Conservation (phyloP, 2,888 invertebrate genomes). For the Xylota segnis region DNA sequence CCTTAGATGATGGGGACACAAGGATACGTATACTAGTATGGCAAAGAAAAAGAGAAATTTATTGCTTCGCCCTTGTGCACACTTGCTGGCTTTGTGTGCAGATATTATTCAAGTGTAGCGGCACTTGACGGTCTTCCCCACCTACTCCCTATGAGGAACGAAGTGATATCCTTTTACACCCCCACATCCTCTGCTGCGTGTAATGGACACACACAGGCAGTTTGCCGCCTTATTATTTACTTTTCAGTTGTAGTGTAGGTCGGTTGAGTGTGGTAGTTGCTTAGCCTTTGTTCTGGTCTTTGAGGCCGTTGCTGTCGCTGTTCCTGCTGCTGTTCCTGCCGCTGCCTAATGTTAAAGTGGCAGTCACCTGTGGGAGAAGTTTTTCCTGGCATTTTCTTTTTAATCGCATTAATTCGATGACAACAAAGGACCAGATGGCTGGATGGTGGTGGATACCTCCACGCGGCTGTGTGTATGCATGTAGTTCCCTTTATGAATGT, state of each 20-base stretch:
- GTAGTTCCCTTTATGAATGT: background rate
- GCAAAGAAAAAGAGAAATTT: slow-evolving; percentile 1
- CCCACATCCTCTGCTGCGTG: background rate
- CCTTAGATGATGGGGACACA: background rate
- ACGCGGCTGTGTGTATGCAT: background rate
- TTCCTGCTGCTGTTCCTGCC: too few species aligned
- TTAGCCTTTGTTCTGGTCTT: background rate
- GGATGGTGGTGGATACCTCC: background rate
- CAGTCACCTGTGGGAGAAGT: slow-evolving; percentile 1
- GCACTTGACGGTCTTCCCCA: slow-evolving; percentile 2
- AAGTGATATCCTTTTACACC: slow-evolving; percentile 1
- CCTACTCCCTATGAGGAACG: background rate
- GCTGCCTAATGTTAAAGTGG: background rate
- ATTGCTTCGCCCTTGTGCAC: background rate
- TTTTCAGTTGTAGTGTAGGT: background rate
- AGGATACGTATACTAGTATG: background rate
- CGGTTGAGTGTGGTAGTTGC: background rate
- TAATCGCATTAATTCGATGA: slow-evolving; percentile 11
- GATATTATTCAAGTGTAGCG: background rate
- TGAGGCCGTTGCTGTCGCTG: background rate
- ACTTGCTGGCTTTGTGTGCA: slow-evolving; percentile 3
- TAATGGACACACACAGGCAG: background rate
- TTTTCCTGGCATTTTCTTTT: background rate
- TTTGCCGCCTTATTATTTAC: background rate
- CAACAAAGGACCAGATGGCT: background rate